Evolutionary conservation across 2,888 invertebrate species (phyloP).

Genomic region (Tenthredo distinguenda): DNA sequence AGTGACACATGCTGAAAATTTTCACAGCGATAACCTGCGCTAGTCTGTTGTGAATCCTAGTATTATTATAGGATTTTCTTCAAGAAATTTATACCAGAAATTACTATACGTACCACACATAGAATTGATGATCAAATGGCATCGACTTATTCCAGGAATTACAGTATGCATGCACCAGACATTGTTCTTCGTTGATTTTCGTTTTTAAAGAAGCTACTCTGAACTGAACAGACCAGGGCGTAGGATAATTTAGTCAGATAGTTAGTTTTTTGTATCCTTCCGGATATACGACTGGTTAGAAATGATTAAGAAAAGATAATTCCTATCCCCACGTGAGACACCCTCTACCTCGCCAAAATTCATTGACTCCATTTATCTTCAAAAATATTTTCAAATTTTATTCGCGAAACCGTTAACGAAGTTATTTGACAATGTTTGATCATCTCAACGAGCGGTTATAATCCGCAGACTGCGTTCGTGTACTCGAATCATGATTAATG

Average conservation of each 20-base stretch:
- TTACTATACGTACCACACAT: not conserved
- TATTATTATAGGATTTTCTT: not conserved
- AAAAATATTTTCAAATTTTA: not conserved
- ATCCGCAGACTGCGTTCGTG: not conserved
- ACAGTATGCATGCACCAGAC: too few species aligned
- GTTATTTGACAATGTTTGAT: not conserved
- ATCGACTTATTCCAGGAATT: too few species aligned
- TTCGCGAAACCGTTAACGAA: not conserved
- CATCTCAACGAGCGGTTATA: not conserved
- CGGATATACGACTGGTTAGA: not conserved
- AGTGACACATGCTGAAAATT: not conserved
- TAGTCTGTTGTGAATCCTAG: not conserved
- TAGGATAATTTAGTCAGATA: not conserved
- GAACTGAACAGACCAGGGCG: not conserved
- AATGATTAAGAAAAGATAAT: not conserved
- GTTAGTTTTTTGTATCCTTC: not conserved
- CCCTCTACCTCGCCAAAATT: not conserved
- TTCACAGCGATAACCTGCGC: not conserved
- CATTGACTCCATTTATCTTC: not conserved
- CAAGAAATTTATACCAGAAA: not conserved
- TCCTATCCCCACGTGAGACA: not conserved
- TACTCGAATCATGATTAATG: not conserved
- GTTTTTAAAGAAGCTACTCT: not conserved
- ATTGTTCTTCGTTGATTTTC: not conserved
- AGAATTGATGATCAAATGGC: not conserved